Evolutionary conservation across 2,888 invertebrate species (phyloP).

Genomic region (Linhomoeus sp.): DNA sequence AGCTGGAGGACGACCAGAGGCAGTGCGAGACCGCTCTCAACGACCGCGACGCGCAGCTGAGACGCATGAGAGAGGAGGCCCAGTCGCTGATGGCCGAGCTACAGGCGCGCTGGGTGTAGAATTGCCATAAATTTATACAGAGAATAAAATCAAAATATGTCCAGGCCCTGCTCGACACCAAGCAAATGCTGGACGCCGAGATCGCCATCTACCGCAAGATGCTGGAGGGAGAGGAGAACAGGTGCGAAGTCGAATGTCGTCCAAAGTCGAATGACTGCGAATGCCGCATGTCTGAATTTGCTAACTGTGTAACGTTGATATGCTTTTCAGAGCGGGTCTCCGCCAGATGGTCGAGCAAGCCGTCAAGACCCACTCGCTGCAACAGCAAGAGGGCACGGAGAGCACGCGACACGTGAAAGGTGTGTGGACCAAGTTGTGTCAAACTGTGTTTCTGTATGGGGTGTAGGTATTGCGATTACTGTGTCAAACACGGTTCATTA

Average conservation of each 20-base stretch:
- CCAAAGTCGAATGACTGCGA: no score
- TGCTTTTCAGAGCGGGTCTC: slow-evolving; percentile 10
- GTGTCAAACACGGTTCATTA: no score
- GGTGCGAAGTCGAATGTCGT: not conserved
- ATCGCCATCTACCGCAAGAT: slow-evolving; percentile 36
- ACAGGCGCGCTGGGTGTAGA: no score
- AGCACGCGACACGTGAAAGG: slow-evolving; percentile 24
- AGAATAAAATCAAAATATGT: no score
- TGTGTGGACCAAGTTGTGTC: slow-evolving; percentile 10
- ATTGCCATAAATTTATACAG: no score
- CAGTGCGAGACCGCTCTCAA: slow-evolving; percentile 30
- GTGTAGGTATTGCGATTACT: no score
- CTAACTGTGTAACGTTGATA: no score
- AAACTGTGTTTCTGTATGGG: no score
- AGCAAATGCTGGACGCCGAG: slow-evolving; percentile 35
- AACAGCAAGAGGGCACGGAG: slow-evolving; percentile 26
- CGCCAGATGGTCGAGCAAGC: slow-evolving; percentile 26
- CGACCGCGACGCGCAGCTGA: slow-evolving; percentile 22
- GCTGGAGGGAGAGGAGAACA: slow-evolving; percentile 34
- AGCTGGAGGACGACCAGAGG: slow-evolving; percentile 29
- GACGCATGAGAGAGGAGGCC: slow-evolving; percentile 16
- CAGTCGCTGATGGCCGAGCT: slow-evolving; percentile 20
- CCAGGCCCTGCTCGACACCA: slow-evolving; percentile 31
- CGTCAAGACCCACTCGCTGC: slow-evolving; percentile 27
- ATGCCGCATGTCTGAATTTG: no score